These are phyloP conservation scores for Alcedo quadribrachys DNA, from an alignment of 2,797 vertebrate genomes.

Conservation along the genomic window DNA sequence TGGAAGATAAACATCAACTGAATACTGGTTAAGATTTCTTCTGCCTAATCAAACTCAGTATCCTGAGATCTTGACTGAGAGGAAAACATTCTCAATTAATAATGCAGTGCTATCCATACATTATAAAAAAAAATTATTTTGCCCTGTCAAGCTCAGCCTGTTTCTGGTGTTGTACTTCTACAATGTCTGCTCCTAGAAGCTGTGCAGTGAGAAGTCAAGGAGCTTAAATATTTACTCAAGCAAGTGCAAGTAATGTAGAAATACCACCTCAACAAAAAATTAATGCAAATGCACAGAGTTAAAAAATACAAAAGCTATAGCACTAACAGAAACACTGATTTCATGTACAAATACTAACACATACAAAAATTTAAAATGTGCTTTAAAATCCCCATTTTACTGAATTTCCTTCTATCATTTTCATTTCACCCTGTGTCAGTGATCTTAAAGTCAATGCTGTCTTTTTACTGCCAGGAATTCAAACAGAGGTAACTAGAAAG, in stretches of 20 bases:
- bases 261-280: background rate
- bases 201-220: background rate
- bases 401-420: background rate
- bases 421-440: background rate
- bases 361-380: background rate
- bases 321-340: background rate
- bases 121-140: background rate
- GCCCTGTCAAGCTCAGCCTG: background rate
- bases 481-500: background rate
- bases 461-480: background rate
- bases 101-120: background rate
- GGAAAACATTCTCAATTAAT: background rate
- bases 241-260: background rate
- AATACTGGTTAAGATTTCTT: background rate
- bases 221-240: background rate
- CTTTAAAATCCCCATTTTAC: background rate
- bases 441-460: background rate
- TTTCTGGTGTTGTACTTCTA: background rate
- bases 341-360: background rate
- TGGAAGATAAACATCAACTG: background rate
- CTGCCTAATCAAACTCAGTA: background rate
- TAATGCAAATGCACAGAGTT: background rate
- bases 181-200: background rate
- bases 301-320: background rate
- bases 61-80: background rate